These are phyloP conservation scores for Dascillus cervinus DNA, from an alignment of 2,888 invertebrate species.

Conservation along the genomic window DNA sequence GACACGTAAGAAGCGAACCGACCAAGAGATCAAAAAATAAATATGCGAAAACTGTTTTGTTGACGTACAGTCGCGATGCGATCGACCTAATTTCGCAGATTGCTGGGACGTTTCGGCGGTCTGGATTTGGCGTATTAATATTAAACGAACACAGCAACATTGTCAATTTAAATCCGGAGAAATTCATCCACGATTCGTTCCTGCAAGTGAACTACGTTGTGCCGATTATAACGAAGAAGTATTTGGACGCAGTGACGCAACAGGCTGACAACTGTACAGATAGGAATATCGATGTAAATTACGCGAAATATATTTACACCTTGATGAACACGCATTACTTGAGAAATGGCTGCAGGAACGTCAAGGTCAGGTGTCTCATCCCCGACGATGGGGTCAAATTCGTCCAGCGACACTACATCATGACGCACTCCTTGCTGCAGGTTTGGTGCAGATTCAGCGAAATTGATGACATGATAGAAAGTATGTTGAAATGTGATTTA, in stretches of 20 bases:
- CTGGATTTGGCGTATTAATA: conserved; percentile 11
- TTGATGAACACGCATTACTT: conserved; percentile 12
- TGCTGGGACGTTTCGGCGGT: conserved; percentile 7
- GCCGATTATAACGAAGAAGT: conserved; percentile 13
- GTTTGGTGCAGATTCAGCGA: conserved; percentile 7
- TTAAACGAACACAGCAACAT: conserved; percentile 11
- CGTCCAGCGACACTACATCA: conserved; percentile 4
- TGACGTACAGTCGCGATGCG: conserved; percentile 11
- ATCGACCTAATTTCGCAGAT: conserved; percentile 6
- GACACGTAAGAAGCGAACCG: neutral
- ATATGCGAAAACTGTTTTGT: conserved; percentile 12
- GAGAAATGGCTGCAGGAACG: conserved; percentile 12
- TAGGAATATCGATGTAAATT: conserved; percentile 12
- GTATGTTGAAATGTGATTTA: too few species aligned
- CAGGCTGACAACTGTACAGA: neutral
- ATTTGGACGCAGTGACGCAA: conserved; percentile 10
- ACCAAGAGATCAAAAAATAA: neutral
- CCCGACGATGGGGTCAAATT: conserved; percentile 8
- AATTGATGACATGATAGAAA: conserved; percentile 3
- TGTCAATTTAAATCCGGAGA: conserved; percentile 10
- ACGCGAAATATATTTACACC: conserved; percentile 13
- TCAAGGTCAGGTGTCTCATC: conserved; percentile 14
- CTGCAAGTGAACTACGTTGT: conserved; percentile 13
- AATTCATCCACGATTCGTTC: conserved; percentile 13
- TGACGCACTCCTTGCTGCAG: conserved; percentile 8